Conservation (phyloP, 2,113 vertebrate species). For the Morone saxatilis region DNA sequence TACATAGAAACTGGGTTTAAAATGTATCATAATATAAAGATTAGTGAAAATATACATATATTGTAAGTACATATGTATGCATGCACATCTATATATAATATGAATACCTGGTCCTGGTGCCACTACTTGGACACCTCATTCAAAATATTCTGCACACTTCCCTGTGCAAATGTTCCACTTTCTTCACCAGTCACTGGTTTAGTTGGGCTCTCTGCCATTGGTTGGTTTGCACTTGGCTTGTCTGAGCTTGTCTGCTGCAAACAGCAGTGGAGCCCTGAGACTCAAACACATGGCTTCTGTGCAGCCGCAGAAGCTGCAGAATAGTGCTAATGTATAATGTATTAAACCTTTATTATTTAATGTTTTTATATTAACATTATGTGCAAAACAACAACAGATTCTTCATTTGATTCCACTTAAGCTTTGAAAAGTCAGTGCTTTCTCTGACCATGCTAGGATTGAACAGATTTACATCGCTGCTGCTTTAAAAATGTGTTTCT, state of each 20-base stretch:
- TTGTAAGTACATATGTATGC: neutral
- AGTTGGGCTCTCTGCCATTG: neutral
- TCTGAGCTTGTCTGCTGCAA: neutral
- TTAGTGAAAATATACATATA: neutral
- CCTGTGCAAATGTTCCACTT: neutral
- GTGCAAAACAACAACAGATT: neutral
- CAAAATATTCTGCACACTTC: neutral
- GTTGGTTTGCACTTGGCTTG: conserved; percentile 1
- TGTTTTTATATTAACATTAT: neutral
- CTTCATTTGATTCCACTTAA: neutral
- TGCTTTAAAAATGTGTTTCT: neutral
- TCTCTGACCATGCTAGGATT: neutral
- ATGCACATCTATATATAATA: neutral
- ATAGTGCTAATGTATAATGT: neutral
- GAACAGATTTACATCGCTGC: too few species aligned
- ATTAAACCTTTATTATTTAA: neutral
- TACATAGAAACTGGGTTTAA: neutral
- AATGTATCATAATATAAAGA: neutral
- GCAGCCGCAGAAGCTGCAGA: conserved; percentile 1
- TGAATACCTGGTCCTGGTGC: neutral
- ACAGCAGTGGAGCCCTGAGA: neutral
- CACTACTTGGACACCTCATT: neutral
- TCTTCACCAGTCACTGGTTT: conserved; percentile 2
- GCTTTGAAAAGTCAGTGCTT: neutral
- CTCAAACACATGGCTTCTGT: neutral